Base-by-base conservation (phyloP, 2,797 vertebrate genomes). In the Fringilla coelebs region DNA sequence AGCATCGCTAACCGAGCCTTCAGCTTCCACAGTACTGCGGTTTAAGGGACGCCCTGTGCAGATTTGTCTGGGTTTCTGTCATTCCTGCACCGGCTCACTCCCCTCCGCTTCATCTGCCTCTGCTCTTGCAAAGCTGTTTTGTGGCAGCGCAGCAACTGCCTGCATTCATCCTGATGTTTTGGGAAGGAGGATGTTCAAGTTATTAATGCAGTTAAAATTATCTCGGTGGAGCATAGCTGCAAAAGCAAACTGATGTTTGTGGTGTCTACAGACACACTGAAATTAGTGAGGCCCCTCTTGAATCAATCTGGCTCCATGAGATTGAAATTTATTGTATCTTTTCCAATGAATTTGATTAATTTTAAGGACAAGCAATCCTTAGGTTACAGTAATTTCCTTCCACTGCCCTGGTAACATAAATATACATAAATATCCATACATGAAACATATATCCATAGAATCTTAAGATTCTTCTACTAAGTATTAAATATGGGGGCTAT, bases 1-100 rank as follows among this genome's bases (percentile, higher is more conserved):
- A 5, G 54, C 58, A 61, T 58, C 0, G 1, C 58, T 63, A 74
- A 32, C 67, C 0, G 3, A 88, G 66, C 49, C 29, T 43, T 74
- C 6, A 0, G 16, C 36, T 86, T 31, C 45, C 43, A 7, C 1
- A 13, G 32, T 14, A 17, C 68, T 73, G 72, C 0, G 0, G 20
- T 38, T 62, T 54, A 63, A 60, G 32, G 3, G 32, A 70, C 17
- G 21, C 32, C 45, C 2, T 0, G 6, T 3, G 12, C n/a, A 52
- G 55, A 67, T 74, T 77, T 67, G 26, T 29, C 43, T 6, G 40
- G 1, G 24, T 74, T 83, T 82, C 45, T 92, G 67, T 60, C 24
- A 6, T 52, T 84, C 54, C 70, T 8, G 2, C 71, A n/a, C 25
- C 78, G 81, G 38, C 34, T 81, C 54, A 5, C 9, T 36, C 58